Evolutionary conservation across 2,113 vertebrate species (phyloP).

Genomic region (Peromyscus californicus): DNA sequence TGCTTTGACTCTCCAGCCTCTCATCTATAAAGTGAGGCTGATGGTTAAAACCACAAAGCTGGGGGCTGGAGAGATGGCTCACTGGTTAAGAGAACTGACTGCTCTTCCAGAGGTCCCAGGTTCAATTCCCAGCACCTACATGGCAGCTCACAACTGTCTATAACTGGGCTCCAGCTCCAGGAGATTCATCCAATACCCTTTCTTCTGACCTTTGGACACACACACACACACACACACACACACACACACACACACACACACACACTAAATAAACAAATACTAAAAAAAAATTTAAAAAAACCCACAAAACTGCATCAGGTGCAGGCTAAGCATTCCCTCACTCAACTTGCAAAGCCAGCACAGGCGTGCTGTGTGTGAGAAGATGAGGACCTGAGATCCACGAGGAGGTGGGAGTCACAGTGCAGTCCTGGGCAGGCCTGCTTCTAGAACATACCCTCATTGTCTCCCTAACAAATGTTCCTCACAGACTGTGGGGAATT

Average conservation of each 20-base stretch:
- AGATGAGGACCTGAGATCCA: neutral
- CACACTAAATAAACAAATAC: no score
- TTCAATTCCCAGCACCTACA: no score
- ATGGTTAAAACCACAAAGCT: neutral
- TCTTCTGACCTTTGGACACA: no score
- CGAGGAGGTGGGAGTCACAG: neutral
- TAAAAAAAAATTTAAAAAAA: neutral
- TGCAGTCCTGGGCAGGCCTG: neutral
- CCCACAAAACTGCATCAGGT: neutral
- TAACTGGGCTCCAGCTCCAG: no score
- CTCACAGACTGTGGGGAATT: neutral
- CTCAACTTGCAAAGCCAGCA: neutral
- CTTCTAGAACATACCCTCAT: neutral
- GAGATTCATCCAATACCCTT: no score
- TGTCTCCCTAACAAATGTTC: constrained; percentile 6
- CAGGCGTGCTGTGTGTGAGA: neutral
- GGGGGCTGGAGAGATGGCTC: no score
- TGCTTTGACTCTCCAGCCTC: constrained; percentile 14
- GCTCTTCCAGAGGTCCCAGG: no score
- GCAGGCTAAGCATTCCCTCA: neutral
- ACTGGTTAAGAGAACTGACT: no score
- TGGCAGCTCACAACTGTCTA: no score
- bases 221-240: no score
- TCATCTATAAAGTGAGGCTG: constrained; percentile 12
- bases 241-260: no score